Evolutionary conservation across 2,888 invertebrate species (phyloP).

Genomic region (Drosophila tanythrix): DNA sequence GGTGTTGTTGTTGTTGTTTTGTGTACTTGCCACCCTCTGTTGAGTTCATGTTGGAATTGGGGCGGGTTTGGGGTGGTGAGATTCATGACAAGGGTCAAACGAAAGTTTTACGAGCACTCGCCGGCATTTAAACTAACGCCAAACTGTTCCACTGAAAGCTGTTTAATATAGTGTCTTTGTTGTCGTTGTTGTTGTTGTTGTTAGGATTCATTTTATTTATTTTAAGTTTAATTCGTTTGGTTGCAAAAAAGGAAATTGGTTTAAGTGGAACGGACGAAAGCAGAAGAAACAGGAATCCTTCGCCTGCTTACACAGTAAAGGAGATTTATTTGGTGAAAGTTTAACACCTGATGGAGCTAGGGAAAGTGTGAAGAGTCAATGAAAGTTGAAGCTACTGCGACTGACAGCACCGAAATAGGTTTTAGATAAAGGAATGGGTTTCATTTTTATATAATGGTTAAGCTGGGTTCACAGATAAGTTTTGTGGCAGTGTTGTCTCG

Average conservation of each 20-base stretch:
- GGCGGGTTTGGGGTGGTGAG: constrained; percentile 17
- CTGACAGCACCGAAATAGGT: constrained; percentile 42
- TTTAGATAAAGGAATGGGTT: constrained; percentile 1
- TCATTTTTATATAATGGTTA: constrained; percentile 8
- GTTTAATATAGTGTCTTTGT: constrained; percentile 42
- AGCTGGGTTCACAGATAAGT: not conserved
- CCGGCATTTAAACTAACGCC: constrained; percentile 64
- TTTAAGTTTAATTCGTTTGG: constrained; percentile 73
- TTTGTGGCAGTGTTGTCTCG: not conserved
- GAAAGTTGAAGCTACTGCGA: constrained; percentile 28
- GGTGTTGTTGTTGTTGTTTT: not conserved
- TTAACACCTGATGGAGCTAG: constrained; percentile 48
- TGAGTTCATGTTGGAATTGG: constrained; percentile 9
- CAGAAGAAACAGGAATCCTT: constrained; percentile 7
- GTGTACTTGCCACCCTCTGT: constrained; percentile 40
- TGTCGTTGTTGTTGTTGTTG: constrained; percentile 23
- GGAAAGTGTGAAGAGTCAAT: constrained; percentile 25
- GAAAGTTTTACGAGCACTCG: constrained; percentile 64
- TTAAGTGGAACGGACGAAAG: constrained; percentile 47
- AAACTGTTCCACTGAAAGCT: constrained; percentile 37
- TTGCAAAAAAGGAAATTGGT: constrained; percentile 63
- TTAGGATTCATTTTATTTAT: constrained; percentile 59
- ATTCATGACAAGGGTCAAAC: constrained; percentile 70
- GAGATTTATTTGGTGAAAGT: constrained; percentile 57
- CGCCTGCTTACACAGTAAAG: constrained; percentile 2